Conservation (phyloP, 2,113 vertebrate genomes). For the Ophiodon elongatus region DNA sequence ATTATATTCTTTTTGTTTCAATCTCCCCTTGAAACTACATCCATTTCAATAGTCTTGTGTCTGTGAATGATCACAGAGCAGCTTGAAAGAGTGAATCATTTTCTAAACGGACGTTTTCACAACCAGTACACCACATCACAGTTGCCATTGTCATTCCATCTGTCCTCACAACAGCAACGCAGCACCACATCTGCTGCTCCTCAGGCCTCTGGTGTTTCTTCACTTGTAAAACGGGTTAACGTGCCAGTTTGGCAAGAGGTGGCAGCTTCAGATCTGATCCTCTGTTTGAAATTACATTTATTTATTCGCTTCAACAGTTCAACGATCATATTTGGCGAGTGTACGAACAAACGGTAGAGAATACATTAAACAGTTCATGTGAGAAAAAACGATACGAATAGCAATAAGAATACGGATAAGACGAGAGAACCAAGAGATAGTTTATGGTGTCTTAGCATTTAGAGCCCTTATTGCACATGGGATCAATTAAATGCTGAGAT, state of each 20-base stretch:
- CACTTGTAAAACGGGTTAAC: neutral
- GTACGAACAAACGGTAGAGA: neutral
- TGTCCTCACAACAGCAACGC: slow-evolving; percentile 2
- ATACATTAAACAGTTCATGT: neutral
- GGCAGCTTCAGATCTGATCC: neutral
- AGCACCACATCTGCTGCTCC: slow-evolving; percentile 30
- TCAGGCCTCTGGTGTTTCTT: slow-evolving; percentile 6
- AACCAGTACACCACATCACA: slow-evolving; percentile 3
- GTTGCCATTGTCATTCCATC: slow-evolving; percentile 24
- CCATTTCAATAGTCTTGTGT: slow-evolving; percentile 4
- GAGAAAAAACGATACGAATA: neutral
- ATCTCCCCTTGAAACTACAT: neutral
- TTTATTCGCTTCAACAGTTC: neutral
- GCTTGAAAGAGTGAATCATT: neutral
- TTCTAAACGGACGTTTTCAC: slow-evolving; percentile 6
- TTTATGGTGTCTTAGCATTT: too few relatives aligned
- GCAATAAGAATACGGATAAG: neutral
- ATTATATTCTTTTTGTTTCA: neutral
- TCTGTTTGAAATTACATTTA: neutral
- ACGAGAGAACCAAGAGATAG: too few relatives aligned
- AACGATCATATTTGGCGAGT: neutral
- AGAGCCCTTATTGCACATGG: neutral
- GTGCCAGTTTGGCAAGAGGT: neutral
- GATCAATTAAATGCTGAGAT: neutral
- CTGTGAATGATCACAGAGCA: slow-evolving; percentile 10